Base-by-base conservation (phyloP, 2,888 invertebrate genomes). In the Sinelater perroti region DNA sequence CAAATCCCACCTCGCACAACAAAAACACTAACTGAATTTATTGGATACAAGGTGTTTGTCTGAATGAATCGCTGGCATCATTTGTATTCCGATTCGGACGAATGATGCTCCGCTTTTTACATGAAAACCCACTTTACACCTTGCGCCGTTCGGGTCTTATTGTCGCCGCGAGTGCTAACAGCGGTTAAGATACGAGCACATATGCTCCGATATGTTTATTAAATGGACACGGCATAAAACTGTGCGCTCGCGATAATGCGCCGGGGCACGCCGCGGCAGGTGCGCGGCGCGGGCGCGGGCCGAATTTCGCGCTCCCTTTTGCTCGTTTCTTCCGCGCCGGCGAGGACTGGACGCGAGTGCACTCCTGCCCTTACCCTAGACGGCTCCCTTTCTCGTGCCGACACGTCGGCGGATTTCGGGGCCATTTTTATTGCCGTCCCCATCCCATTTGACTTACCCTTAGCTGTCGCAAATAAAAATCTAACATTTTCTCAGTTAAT, bases 41-140 rank as follows among this genome's bases (percentile, higher is more conserved):
- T 79, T 78, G 78, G 78, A 77, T 78, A 79, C 79, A 79, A 77
- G 78, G 78, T 79, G 79, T 79, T 79, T 75, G 77, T 76, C 75
- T 75, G 76, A 78, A 79, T 78, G 78, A 77, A 78, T 78, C 76
- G 77, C 73, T 76, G 70, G 75, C 74, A 74, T 79, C 78, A 75
- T 79, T 79, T 78, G 78, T 79, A 78, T 78, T 78, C 78, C 70
- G 77, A 77, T 75, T 78, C 75, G 77, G 75, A 76, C 76, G 77
- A 75, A 75, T 75, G 77, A 76, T 77, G 76, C 75, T 73, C 69
- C 72, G 74, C 70, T 78, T 78, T 78, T 78, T 78, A 78, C 78
- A 78, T 73, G 78, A 72, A 78, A 78, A 78, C 74, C 73, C 77
- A 78, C 78, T 78, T 78, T 78, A 74, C 76, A 77, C 76, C 75